A percentile compares a stretch with the other conserved stretches of the same genome.
Evolutionary conservation across 1,140 invertebrate species (phyloP).

Genomic region (Caenorhabditis elegans): DNA sequence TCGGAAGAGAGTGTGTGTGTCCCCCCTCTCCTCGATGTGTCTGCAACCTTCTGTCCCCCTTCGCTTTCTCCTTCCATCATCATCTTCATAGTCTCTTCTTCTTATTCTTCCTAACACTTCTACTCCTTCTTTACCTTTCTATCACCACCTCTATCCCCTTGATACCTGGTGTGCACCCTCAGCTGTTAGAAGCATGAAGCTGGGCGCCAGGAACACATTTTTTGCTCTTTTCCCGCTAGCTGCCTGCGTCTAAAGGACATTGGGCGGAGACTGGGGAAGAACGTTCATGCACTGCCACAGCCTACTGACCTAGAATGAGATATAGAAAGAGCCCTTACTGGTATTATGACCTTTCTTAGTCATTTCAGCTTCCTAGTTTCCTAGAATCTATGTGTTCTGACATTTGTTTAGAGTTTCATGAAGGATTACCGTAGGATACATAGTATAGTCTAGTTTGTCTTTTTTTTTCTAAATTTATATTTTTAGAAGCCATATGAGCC

Average conservation of each 20-base stretch:
- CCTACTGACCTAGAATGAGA: constrained; percentile 7
- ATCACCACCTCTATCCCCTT: too few relatives aligned
- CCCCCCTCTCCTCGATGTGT: not conserved
- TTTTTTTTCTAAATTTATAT: too few relatives aligned
- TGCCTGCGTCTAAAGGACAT: not conserved
- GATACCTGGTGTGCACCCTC: too few relatives aligned
- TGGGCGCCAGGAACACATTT: too few relatives aligned
- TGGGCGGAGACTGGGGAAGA: not conserved
- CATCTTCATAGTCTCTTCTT: not conserved
- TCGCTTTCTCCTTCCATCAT: not conserved
- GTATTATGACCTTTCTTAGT: not conserved
- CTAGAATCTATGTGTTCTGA: too few relatives aligned
- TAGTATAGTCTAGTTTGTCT: too few relatives aligned
- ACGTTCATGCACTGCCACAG: constrained; percentile 29
- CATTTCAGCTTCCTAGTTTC: not conserved
- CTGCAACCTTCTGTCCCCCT: not conserved
- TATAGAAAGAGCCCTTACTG: not conserved
- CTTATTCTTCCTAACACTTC: not conserved
- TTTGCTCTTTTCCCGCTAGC: not conserved
- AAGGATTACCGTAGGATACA: too few relatives aligned
- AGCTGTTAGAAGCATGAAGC: too few relatives aligned
- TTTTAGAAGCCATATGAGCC: too few relatives aligned
- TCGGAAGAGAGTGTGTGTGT: not conserved
- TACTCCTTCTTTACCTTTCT: too few relatives aligned
- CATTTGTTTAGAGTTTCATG: too few relatives aligned